phyloP scores from a whole-genome alignment of 2,797 vertebrate species.

The Melanotaenia nigrans region DNA sequence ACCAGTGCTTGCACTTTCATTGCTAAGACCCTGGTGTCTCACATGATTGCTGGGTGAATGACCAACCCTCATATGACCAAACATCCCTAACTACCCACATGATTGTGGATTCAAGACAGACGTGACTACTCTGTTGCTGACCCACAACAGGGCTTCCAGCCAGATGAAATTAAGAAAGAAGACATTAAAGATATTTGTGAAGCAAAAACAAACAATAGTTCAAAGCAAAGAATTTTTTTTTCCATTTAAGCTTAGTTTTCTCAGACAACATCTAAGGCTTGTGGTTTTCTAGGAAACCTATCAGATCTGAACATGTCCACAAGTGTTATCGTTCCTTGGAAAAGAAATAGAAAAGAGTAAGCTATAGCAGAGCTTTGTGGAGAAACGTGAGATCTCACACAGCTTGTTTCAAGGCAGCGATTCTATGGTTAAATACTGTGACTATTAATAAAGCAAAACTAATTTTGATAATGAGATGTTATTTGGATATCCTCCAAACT shows the following conservation, averaged over 20 bases:
- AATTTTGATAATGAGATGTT: background rate
- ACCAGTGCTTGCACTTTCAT: background rate
- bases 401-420: background rate
- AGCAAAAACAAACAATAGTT: background rate
- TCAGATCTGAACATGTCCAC: slow-evolving; percentile 1
- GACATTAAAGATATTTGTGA: background rate
- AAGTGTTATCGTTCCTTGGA: background rate
- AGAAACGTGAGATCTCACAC: background rate
- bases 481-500: background rate
- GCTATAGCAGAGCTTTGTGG: background rate
- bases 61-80: background rate
- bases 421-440: background rate
- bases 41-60: background rate
- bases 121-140: background rate
- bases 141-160: background rate
- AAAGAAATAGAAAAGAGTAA: background rate
- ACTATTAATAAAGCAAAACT: background rate
- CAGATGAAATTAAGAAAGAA: background rate
- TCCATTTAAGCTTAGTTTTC: background rate
- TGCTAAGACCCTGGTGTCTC: background rate
- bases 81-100: background rate
- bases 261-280: background rate
- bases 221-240: background rate
- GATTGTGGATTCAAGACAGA: slow-evolving; percentile 1
- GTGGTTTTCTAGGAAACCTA: slow-evolving; percentile 2